Conservation (phyloP, 1,140 invertebrate species). For the Kradibia gibbosae region DNA sequence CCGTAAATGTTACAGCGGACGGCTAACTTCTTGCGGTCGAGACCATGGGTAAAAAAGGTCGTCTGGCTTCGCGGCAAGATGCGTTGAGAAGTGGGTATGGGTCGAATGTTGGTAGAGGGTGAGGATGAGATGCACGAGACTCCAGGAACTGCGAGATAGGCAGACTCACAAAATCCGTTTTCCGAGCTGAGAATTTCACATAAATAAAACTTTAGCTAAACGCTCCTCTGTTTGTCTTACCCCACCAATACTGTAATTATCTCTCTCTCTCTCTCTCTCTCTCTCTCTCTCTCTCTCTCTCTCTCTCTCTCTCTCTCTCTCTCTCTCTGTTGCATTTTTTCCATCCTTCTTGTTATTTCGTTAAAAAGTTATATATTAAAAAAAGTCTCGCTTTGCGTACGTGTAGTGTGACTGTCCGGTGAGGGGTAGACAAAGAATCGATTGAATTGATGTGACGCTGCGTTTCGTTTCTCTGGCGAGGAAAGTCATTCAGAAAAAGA, state of each 20-base stretch:
- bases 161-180: not conserved
- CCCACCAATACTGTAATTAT: too few relatives aligned
- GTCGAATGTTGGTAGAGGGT: too few relatives aligned
- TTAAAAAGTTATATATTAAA: constrained; percentile 30
- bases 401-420: not conserved
- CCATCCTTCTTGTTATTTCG: constrained; percentile 26
- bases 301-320: not conserved
- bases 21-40: constrained; percentile 40
- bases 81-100: too few relatives aligned
- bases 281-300: not conserved
- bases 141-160: not conserved
- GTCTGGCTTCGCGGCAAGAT: not conserved
- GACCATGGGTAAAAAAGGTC: constrained; percentile 11
- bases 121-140: too few relatives aligned
- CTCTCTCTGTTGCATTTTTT: not conserved
- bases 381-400: not conserved
- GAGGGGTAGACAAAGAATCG: too few relatives aligned
- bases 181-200: not conserved
- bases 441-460: not conserved
- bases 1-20: not conserved
- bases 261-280: too few relatives aligned
- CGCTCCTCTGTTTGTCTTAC: too few relatives aligned
- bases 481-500: not conserved
- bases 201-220: not conserved
- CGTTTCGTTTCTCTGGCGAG: not conserved